Evolutionary conservation across 2,888 invertebrate genomes (phyloP).

Genomic region (Idaea straminata): DNA sequence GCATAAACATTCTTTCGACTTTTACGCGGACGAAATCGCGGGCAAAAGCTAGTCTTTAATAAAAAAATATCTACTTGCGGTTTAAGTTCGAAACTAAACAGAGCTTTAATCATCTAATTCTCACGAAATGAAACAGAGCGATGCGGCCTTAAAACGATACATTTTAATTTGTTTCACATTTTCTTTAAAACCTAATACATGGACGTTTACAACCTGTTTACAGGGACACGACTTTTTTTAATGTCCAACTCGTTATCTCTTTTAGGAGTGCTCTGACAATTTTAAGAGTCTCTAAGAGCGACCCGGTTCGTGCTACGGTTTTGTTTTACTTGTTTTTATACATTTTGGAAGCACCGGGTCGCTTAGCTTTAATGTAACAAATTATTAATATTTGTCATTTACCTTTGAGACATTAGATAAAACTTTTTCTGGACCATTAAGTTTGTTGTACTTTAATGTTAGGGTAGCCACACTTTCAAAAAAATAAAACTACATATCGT

Average conservation of each 20-base stretch:
- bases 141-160: constrained; percentile 27
- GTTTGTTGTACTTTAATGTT: background rate
- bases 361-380: background rate
- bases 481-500: no score
- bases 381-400: background rate
- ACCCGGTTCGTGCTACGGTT: background rate
- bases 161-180: constrained; percentile 20
- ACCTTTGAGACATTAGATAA: background rate
- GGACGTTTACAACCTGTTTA: constrained; percentile 73
- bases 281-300: constrained; percentile 46
- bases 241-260: constrained; percentile 61
- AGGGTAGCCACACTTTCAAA: background rate
- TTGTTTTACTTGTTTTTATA: background rate
- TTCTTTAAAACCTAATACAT: constrained; percentile 47
- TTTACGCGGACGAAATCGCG: no score
- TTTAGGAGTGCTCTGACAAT: constrained; percentile 66
- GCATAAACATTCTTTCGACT: no score
- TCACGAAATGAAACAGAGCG: constrained; percentile 40
- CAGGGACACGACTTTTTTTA: constrained; percentile 62
- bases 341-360: background rate
- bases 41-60: no score
- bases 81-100: background rate
- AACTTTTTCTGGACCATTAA: background rate
- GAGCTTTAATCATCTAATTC: background rate
- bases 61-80: background rate